Evolutionary conservation across 2,888 invertebrate genomes (phyloP), one percentile per base, ranked within the genome.

Genomic region (Bugulina stolonifera): DNA sequence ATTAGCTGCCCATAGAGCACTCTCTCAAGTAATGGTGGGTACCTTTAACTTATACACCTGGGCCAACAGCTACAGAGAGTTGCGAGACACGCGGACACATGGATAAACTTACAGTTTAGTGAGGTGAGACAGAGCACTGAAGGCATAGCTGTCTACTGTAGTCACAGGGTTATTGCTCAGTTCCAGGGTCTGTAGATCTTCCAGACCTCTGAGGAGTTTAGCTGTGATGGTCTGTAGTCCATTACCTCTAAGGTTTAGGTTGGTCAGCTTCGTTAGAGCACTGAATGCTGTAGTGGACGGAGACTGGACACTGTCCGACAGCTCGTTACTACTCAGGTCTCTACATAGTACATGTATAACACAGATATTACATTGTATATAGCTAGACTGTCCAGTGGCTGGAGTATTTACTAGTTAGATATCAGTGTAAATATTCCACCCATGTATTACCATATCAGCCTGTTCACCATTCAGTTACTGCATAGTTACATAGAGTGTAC

Each of bases 61-160:
- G n/a, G n/a, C n/a, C n/a, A n/a, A n/a, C n/a, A n/a, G n/a, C n/a
- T n/a, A n/a, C n/a, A n/a, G n/a, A n/a, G n/a, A n/a, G n/a, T n/a
- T n/a, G n/a, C n/a, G n/a, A n/a, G n/a, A n/a, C n/a, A n/a, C n/a
- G n/a, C n/a, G n/a, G n/a, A n/a, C n/a, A n/a, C n/a, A n/a, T n/a
- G n/a, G n/a, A n/a, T n/a, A n/a, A n/a, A 64, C 64, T 64, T n/a
- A 64, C 64, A 64, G 32, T 3, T 14, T 64, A 14, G 27, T 32
- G n/a, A 64, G 64, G 34, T 27, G 22, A 32, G 64, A 27, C 64
- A 64, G 32, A 18, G 64, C 27, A n/a, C 32, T 64, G 34, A 64
- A 64, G 18, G 64, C 64, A 32, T 64, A 64, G 64, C 64, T 64
- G 25, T 64, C 64, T 32, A 64, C 64, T 18, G 34, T 64, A 18